Evolutionary conservation across 2,113 vertebrate genomes (phyloP).

Genomic region (Saimiri boliviensis): DNA sequence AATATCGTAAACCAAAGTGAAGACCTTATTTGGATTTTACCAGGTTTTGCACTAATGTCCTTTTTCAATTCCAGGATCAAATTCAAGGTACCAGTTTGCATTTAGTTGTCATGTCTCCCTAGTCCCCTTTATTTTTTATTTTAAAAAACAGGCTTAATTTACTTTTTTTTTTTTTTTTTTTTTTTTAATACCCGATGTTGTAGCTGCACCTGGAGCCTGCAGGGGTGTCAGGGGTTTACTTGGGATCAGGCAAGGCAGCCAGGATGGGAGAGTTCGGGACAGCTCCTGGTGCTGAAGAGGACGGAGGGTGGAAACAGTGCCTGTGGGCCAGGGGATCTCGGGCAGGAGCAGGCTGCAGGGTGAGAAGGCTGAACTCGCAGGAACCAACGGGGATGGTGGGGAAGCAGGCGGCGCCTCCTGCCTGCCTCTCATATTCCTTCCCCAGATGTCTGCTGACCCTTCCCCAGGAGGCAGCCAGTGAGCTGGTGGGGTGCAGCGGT

Average conservation of each 20-base stretch:
- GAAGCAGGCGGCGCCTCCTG: neutral
- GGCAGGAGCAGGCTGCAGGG: neutral
- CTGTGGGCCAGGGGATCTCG: no score
- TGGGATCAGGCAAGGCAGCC: neutral
- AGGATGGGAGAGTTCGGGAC: neutral
- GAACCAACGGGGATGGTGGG: neutral
- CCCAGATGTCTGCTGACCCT: neutral
- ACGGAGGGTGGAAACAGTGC: neutral
- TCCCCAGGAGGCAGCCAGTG: neutral
- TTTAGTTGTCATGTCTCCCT: neutral
- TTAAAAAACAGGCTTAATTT: no score
- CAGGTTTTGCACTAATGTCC: neutral
- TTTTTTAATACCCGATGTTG: no score
- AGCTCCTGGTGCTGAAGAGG: neutral
- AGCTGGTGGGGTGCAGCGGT: neutral
- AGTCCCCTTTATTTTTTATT: neutral
- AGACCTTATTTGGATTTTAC: neutral
- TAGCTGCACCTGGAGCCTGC: no score
- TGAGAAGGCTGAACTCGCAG: neutral
- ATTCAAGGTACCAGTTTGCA: neutral
- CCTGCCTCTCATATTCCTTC: neutral
- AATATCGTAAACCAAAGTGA: neutral
- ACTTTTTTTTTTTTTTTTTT: no score
- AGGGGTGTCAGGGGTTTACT: neutral
- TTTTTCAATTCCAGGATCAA: neutral